Evolutionary conservation across 2,888 invertebrate species (phyloP), one percentile per base, ranked within the genome.

Genomic region (Drosophila mettleri): DNA sequence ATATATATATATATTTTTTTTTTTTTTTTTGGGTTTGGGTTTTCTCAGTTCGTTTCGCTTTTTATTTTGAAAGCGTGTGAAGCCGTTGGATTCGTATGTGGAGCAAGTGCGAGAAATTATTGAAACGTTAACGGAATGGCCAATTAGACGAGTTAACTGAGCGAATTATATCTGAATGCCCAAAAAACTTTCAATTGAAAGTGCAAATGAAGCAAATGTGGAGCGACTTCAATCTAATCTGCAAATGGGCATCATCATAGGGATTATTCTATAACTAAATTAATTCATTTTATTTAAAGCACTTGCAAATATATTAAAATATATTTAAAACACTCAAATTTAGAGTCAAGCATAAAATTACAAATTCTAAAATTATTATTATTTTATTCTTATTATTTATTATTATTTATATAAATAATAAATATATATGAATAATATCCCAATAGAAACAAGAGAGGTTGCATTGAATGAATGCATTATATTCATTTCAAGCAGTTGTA

Each of bases 21-120:
- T n/a, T n/a, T n/a, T n/a, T n/a, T n/a, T n/a, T n/a, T n/a, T n/a
- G n/a, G 27, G 12, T 45, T 45, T 29, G 27, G 20, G 46, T 31
- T 10, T 33, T 54, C 22, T 52, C 29, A 33, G 43, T 59, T 49
- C 60, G 29, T 75, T 74, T 74, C 74, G 74, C 70, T 66, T 66
- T 74, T 74, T 61, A 59, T 70, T 66, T 74, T 60, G 71, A 71
- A 75, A 68, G 76, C 76, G 72, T 76, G 76, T 64, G 60, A 76
- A 71, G 39, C 20, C 27, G 51, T 36, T 16, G 34, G n/a, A n/a
- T 3, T n/a, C n/a, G 36, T 7, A 46, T 55, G 10, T 58, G 58
- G 61, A 61, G 61, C 61, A 46, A 62, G 36, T 65, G 22, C 58
- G 57, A 72, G 58, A 68, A 73, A 73, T 74, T 59, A 53, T 53